Percentiles rank a stretch among this genome's conserved stretches.
phyloP scores from a whole-genome alignment of 1,140 invertebrate species.

The Harpegnathos saltator region DNA sequence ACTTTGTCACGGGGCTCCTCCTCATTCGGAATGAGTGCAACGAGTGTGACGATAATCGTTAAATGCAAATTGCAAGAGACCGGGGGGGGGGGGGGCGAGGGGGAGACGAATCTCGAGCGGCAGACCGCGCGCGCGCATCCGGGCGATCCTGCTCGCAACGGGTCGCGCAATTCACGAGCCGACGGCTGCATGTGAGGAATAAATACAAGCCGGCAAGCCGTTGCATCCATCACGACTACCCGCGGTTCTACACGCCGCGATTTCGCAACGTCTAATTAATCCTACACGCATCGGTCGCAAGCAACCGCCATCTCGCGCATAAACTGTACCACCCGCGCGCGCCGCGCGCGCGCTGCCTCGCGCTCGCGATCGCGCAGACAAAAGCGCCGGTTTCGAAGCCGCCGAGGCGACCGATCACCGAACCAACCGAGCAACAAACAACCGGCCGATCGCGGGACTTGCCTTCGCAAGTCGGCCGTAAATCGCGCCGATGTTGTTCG shows the following conservation, averaged over 20 bases:
- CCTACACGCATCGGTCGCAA: conserved; percentile 32
- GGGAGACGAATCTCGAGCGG: conserved; percentile 5
- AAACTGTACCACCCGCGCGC: conserved; percentile 35
- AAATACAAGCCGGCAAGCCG: conserved; percentile 29
- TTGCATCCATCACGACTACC: conserved; percentile 42
- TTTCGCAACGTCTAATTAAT: conserved; percentile 61
- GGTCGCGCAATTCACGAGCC: conserved; percentile 13
- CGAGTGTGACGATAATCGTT: not conserved
- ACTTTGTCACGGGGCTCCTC: not conserved
- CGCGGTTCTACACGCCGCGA: conserved; percentile 41
- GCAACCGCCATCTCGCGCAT: conserved; percentile 46
- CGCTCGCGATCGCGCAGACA: conserved; percentile 30
- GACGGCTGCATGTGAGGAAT: conserved; percentile 44
- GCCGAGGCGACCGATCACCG: not conserved
- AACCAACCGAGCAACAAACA: conserved; percentile 33
- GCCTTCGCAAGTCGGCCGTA: conserved; percentile 38
- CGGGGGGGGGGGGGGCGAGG: too few relatives aligned
- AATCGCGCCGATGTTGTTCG: conserved; percentile 59
- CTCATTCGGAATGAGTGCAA: not conserved
- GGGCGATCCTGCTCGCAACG: not conserved
- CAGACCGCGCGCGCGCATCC: not conserved
- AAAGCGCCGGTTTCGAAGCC: conserved; percentile 30
- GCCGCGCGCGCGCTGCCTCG: too few relatives aligned
- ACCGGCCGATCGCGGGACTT: conserved; percentile 8
- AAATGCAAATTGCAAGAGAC: not conserved